Evolutionary conservation across 2,113 vertebrate genomes (phyloP), one percentile per base, ranked within the genome.

Genomic region (Oryzias celebensis): DNA sequence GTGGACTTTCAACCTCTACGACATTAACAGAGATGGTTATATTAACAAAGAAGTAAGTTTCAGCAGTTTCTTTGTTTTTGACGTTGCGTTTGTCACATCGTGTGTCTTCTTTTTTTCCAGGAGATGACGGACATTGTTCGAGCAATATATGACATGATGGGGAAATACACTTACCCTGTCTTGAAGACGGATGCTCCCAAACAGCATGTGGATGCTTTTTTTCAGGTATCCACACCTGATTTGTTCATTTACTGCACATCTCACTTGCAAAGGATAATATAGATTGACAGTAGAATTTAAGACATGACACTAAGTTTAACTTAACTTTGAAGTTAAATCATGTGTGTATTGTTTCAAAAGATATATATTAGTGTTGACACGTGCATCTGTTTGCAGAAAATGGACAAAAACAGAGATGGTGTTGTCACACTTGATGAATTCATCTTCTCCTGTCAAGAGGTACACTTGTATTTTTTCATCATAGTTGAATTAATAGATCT

Each of bases 121-220:
- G 97, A 99, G 80, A 99, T 98, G 96, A 97, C 93, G 42, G 96
- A 96, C 85, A 98, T 98, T 0, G 95, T 98, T 75, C 94, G 95
- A 80, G 96, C 96, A 24, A 99, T 99, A 84, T 99, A 99, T 52
- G 95, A 96, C 85, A 98, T 98, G 96, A 98, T 98, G 96, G 96
- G 96, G 36, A 96, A 96, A 62, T 98, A 95, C 85, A 99, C 97
- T 0, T 97, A 96, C 52, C 97, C 97, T 0, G 94, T 93, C 56
- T 91, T 99, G 80, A 98, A 93, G 86, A 95, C 92, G 2, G 96
- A 99, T 31, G 94, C 96, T 8, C 94, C 95, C 24, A 94, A 92
- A 70, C 96, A 97, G 76, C 97, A 99, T 0, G 97, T 99, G 82
- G 96, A 99, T 5, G 90, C 95, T 52, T 98, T 99, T 89, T 99